phyloP scores from a whole-genome alignment of 2,888 invertebrate genomes.

The Lathronympha strigana region DNA sequence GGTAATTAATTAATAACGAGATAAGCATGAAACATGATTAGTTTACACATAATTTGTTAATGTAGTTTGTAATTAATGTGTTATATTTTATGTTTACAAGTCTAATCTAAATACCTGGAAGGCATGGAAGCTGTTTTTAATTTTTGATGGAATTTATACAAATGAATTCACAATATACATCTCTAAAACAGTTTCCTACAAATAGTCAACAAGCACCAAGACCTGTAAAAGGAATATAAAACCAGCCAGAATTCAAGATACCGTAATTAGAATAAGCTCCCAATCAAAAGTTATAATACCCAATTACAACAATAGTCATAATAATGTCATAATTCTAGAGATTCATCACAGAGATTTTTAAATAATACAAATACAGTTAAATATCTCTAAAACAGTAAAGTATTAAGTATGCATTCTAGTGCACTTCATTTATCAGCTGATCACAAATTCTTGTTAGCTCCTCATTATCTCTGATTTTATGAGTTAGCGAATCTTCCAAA shows the following conservation, averaged over 20 bases:
- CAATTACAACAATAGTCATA: constrained; percentile 45
- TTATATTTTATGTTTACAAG: constrained; percentile 21
- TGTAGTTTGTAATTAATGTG: constrained; percentile 11
- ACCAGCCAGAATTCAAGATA: not conserved
- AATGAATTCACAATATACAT: constrained; percentile 28
- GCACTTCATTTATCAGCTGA: constrained; percentile 90
- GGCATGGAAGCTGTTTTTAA: constrained; percentile 9
- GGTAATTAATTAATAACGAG: constrained; percentile 19
- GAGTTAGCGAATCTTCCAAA: constrained; percentile 91
- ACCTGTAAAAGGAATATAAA: constrained; percentile 23
- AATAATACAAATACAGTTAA: constrained; percentile 37
- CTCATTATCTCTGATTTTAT: constrained; percentile 94
- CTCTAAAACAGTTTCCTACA: constrained; percentile 22
- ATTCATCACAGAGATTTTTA: constrained; percentile 59
- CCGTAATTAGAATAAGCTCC: constrained; percentile 21
- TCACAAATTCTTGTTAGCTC: constrained; percentile 96
- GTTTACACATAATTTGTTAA: constrained; percentile 38
- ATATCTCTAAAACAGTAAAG: constrained; percentile 31
- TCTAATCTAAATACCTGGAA: constrained; percentile 24
- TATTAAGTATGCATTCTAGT: constrained; percentile 46
- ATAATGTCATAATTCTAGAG: constrained; percentile 51
- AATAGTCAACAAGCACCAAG: constrained; percentile 30
- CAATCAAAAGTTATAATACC: constrained; percentile 23
- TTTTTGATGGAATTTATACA: constrained; percentile 22
- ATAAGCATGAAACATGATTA: constrained; percentile 24